Base-by-base conservation (phyloP, 2,113 vertebrate species). In the Peromyscus leucopus region DNA sequence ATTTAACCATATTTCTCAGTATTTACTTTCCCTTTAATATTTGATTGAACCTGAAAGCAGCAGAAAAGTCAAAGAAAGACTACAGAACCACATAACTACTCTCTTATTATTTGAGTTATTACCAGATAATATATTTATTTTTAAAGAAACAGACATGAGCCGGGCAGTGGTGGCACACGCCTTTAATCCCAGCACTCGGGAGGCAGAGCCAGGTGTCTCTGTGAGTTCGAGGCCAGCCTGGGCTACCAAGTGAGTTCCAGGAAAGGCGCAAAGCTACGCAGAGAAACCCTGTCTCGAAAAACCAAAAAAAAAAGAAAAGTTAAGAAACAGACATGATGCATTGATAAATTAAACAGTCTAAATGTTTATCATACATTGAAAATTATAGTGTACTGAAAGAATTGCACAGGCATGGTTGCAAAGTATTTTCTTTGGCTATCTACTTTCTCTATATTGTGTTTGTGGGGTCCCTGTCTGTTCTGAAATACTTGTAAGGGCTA, bases 21-120 rank as follows among this genome's bases (percentile, higher is more conserved):
- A 96, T 97, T 97, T 97, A 89, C 82, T 80, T 91, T 90, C 33
- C 31, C 33, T 96, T 98, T 93, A 96, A 95, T 97, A 96, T 96
- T 94, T 97, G 72, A 90, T 80, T 83, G 91, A 97, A 86, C 46
- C 86, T 96, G 65, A 72, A 92, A 95, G 63, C 92, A 97, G 98
- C 91, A 97, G 48, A 33, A 96, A 90, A 95, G 0, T 16, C 65
- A 94, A 97, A 92, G 6, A 95, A 93, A 82, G 0, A 5, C 86
- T 97, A 95, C 42, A 95, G 55, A 82, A 72, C 7, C 82, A 90
- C 57, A 17, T 88, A 95, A 97, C 11, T 82, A 63, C 87, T 59
- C 67, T 95, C 57, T 13, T 90, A 75, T 85, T 69, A 33, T 72
- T 89, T 89, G 16, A 26, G 74, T 83, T 95, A 79, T 94, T 48